Conservation (phyloP, 2,113 vertebrate species). For the rat (Rattus norvegicus) region GRCr8 NC_086039.1:113967001-113967500, state of each 20-base stretch:
- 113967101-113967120: slow-evolving; percentile 44
- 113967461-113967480: neutral
- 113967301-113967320: slow-evolving; percentile 58
- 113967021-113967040: neutral
- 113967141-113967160: slow-evolving; percentile 5
- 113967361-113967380: slow-evolving; percentile 34
- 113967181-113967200: slow-evolving; percentile 66
- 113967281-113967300: neutral
- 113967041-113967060: too few relatives aligned
- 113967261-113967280: neutral
- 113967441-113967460: neutral
- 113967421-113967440: slow-evolving; percentile 27
- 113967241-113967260: slow-evolving; percentile 27
- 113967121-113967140: slow-evolving; percentile 53
- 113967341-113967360: slow-evolving; percentile 59
- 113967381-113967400: slow-evolving; percentile 44
- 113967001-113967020: slow-evolving; percentile 49
- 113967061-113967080: too few relatives aligned
- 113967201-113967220: slow-evolving; percentile 58
- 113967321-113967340: slow-evolving; percentile 57
- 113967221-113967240: neutral
- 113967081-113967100: neutral
- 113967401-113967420: neutral
- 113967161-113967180: slow-evolving; percentile 51
- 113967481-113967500: neutral